A percentile compares a stretch with the other conserved stretches of the same genome.
phyloP scores from a whole-genome alignment of 2,797 vertebrate genomes.

The Arctocebus calabarensis region DNA sequence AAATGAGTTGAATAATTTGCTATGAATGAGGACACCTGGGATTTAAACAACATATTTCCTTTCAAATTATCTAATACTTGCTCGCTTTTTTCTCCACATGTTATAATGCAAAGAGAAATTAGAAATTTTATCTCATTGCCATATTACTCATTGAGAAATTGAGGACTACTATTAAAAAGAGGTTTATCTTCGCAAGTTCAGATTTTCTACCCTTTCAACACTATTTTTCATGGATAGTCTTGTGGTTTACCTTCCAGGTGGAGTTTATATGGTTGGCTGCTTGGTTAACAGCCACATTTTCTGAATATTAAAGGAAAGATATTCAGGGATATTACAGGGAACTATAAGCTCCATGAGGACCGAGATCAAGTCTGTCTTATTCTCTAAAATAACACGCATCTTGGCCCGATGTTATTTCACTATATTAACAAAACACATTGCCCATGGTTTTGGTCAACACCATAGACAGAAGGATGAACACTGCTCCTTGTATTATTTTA shows the following conservation, averaged over 20 bases:
- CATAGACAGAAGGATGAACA: background rate
- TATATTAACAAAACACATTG: background rate
- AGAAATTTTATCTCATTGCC: background rate
- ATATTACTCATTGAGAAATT: constrained; percentile 26
- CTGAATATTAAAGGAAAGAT: background rate
- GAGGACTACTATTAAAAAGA: background rate
- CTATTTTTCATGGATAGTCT: background rate
- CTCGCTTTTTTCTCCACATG: background rate
- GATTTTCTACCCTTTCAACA: background rate
- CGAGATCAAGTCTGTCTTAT: background rate
- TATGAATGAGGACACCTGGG: background rate
- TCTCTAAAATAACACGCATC: background rate
- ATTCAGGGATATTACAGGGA: background rate
- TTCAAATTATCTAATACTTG: background rate
- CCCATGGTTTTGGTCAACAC: constrained; percentile 16
- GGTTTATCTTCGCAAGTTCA: background rate
- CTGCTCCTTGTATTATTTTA: constrained; percentile 44
- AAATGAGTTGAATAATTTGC: constrained; percentile 1
- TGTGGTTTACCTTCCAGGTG: background rate
- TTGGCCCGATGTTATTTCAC: background rate
- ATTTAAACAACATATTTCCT: constrained; percentile 14
- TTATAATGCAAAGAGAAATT: background rate
- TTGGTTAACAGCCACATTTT: background rate
- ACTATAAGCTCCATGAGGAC: background rate
- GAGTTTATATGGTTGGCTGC: background rate